Base-by-base conservation (phyloP, 1,140 invertebrate species). In the Leptonema lineaticorne region DNA sequence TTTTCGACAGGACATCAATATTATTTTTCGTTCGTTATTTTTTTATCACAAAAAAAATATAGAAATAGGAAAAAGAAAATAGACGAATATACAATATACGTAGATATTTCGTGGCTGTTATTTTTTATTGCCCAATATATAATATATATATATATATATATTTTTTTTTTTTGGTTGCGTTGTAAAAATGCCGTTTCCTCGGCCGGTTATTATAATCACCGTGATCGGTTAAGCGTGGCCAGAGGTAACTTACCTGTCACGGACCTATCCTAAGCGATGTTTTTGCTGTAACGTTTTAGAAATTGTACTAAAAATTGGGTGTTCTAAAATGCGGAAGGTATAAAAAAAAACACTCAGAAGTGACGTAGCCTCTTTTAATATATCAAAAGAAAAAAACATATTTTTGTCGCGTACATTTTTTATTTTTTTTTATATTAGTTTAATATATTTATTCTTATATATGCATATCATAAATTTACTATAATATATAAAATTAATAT, bases 231-330 rank as follows among this genome's bases (percentile, higher is more conserved):
- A 48, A 48, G 56, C 56, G 37, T 29, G 50, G 24, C 28, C 65
- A 45, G 26, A 53, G 65, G 65, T 67, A 60, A 27, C 26, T 59
- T 67, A 67, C 65, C 65, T 67, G 65, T 67, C 65, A 58, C 30
- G 50, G 56, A 11, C 14, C 29, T 20, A 33, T 53, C 46, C 37
- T 41, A 16, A 20, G 24, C 5, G 24, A 9, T 26, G 50, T 53
- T n/a, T n/a, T n/a, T 48, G 50, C 30, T 67, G n/a, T n/a, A 67
- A 58, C 65, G 65, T 22, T 46, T n/a, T n/a, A 8, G 41, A 67
- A 67, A 59, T 29, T 18, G 56, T 48, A 59, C 65, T 11, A 30
- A 60, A 66, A 65, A 67, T 67, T 56, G 60, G 65, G 57, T 67
- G 65, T 59, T 30, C 33, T 9, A 41, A 41, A 59, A 67, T 67